Conservation (phyloP, 2,113 vertebrate genomes). For the Hucho hucho region DNA sequence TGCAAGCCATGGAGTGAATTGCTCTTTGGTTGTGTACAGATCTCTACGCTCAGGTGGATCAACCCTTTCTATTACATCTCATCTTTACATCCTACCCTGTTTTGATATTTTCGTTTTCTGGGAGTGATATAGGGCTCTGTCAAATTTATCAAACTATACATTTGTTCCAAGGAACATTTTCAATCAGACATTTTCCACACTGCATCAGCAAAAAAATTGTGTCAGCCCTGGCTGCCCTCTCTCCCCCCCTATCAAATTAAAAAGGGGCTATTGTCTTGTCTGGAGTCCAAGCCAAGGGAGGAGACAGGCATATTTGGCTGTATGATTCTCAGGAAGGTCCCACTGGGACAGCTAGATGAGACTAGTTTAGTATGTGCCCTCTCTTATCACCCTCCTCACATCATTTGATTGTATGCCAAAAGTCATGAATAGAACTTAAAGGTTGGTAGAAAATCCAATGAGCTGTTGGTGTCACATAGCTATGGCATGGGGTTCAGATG, state of each 20-base stretch:
- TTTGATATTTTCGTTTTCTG: too few species aligned
- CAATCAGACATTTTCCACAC: neutral
- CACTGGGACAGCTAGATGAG: neutral
- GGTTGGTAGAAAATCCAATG: neutral
- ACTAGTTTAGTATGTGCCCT: neutral
- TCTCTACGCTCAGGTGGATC: neutral
- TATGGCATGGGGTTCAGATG: neutral
- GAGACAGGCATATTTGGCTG: conserved; percentile 5
- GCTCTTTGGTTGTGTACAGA: neutral
- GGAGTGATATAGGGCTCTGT: too few species aligned
- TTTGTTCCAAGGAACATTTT: too few species aligned
- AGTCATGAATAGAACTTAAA: neutral
- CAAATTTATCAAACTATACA: too few species aligned
- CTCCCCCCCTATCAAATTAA: conserved; percentile 14
- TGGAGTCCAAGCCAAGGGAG: conserved; percentile 5
- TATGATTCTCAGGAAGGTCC: neutral
- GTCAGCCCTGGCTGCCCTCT: neutral
- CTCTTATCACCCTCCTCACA: neutral
- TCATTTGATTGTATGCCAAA: neutral
- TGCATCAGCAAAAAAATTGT: conserved; percentile 5
- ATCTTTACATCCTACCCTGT: too few species aligned
- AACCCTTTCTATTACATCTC: too few species aligned
- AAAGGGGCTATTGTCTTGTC: neutral
- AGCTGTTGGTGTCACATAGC: neutral
- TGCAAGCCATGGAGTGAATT: neutral